Evolutionary conservation across 92 coral and sea anemone genomes (phyloP).

Genomic region (Meandrina meandrites): DNA sequence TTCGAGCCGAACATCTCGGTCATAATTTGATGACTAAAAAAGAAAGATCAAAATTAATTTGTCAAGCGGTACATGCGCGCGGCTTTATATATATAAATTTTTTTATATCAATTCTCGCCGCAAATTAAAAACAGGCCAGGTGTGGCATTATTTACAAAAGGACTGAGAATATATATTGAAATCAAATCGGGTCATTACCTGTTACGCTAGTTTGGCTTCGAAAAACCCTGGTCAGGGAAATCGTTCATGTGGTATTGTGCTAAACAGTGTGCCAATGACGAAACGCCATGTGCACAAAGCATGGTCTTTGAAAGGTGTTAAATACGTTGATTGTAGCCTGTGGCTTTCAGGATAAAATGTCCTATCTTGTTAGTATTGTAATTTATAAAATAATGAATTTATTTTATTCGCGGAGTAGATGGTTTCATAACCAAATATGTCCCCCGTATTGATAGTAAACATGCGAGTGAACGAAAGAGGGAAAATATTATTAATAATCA

Average conservation of each 20-base stretch:
- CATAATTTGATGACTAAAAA: conserved; percentile 31
- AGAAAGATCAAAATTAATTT: conserved; percentile 54
- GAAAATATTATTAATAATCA: neutral
- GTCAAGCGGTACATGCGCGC: conserved; percentile 62
- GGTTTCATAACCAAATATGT: neutral
- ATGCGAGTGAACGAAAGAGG: neutral
- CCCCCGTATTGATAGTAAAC: neutral
- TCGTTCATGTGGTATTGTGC: conserved; percentile 21
- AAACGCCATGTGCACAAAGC: conserved; percentile 24
- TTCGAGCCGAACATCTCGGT: conserved; percentile 58
- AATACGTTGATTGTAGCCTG: conserved; percentile 27
- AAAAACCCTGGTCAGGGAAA: conserved; percentile 30
- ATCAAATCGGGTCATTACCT: conserved; percentile 69
- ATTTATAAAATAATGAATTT: conserved; percentile 63
- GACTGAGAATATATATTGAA: conserved; percentile 49
- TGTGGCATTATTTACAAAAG: conserved; percentile 68
- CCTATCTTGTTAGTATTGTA: conserved; percentile 50
- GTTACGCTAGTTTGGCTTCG: conserved; percentile 33
- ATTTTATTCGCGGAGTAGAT: conserved; percentile 20
- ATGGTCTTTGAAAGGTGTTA: conserved; percentile 29
- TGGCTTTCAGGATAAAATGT: conserved; percentile 18
- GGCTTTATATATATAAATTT: conserved; percentile 25
- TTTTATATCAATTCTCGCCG: conserved; percentile 54
- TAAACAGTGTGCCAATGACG: conserved; percentile 46
- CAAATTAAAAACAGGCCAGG: conserved; percentile 66